phyloP scores from a whole-genome alignment of 2,888 invertebrate genomes.

The Drosophila rellima region DNA sequence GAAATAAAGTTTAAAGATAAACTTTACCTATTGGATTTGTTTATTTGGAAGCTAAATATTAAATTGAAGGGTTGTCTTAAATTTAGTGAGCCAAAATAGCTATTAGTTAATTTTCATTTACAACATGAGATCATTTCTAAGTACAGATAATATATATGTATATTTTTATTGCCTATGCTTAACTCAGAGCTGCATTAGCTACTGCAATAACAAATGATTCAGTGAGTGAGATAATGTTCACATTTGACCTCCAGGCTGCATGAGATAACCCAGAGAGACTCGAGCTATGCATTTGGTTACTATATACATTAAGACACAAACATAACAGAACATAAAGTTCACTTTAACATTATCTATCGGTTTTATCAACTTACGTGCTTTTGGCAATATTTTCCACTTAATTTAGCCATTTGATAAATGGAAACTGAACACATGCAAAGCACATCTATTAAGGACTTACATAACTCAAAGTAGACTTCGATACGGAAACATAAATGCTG shows the following conservation, averaged over 20 bases:
- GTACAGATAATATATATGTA: slow-evolving; percentile 5
- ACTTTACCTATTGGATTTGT: not conserved
- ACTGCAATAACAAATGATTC: slow-evolving; percentile 26
- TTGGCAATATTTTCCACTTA: slow-evolving; percentile 15
- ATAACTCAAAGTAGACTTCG: slow-evolving; percentile 38
- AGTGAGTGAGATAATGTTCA: slow-evolving; percentile 43
- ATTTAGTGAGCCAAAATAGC: not conserved
- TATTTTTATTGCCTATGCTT: slow-evolving; percentile 3
- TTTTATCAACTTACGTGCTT: slow-evolving; percentile 26
- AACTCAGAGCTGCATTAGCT: slow-evolving; percentile 2
- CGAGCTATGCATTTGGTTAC: not conserved
- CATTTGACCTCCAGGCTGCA: slow-evolving; percentile 21
- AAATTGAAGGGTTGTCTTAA: not conserved
- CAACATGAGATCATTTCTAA: slow-evolving; percentile 40
- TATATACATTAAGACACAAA: not conserved
- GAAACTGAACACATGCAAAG: slow-evolving; percentile 13
- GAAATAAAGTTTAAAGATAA: slow-evolving; percentile 31
- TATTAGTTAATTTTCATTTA: slow-evolving; percentile 2
- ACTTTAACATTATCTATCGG: not conserved
- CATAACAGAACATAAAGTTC: slow-evolving; percentile 5
- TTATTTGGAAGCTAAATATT: not conserved
- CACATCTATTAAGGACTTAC: slow-evolving; percentile 31
- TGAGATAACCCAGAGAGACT: slow-evolving; percentile 41
- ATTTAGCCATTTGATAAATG: slow-evolving; percentile 17
- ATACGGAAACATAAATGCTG: slow-evolving; percentile 32